Evolutionary conservation across 2,888 invertebrate genomes (phyloP).

Genomic region (Lobophora halterata): DNA sequence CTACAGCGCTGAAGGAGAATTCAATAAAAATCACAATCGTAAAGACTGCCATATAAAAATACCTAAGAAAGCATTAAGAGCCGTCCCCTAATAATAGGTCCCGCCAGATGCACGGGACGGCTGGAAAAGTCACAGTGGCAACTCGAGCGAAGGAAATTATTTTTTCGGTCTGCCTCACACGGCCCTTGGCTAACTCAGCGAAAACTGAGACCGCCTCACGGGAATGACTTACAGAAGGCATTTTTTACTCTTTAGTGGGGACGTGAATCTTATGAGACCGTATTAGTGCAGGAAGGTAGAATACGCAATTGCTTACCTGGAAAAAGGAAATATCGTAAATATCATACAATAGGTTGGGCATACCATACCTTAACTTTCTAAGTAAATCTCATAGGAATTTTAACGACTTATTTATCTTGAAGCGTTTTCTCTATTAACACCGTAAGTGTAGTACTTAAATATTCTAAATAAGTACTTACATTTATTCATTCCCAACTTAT

Average conservation of each 20-base stretch:
- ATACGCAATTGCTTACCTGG: slow-evolving; percentile 26
- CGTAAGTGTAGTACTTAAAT: too few relatives aligned
- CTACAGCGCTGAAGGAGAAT: slow-evolving; percentile 56
- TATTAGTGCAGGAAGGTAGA: slow-evolving; percentile 35
- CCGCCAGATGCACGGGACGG: slow-evolving; percentile 80
- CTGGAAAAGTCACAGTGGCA: slow-evolving; percentile 77
- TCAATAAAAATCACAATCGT: slow-evolving; percentile 80
- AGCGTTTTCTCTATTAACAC: too few relatives aligned
- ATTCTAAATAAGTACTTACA: too few relatives aligned
- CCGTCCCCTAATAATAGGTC: slow-evolving; percentile 78
- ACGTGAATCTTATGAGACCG: slow-evolving; percentile 33
- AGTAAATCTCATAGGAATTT: slow-evolving; percentile 3
- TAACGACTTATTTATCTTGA: too few relatives aligned
- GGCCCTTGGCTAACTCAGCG: slow-evolving; percentile 75
- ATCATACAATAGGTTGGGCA: slow-evolving; percentile 15
- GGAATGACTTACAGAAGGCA: slow-evolving; percentile 53
- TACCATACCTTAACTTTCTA: slow-evolving; percentile 2
- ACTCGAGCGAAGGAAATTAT: slow-evolving; percentile 77
- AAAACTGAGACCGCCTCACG: slow-evolving; percentile 61
- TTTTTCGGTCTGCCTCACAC: slow-evolving; percentile 80
- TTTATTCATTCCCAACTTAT: slow-evolving; percentile 1
- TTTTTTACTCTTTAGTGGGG: slow-evolving; percentile 45
- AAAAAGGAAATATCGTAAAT: slow-evolving; percentile 28
- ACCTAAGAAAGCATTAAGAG: slow-evolving; percentile 77
- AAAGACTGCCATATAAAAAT: slow-evolving; percentile 78